These are phyloP conservation scores for Cetoscarus ocellatus DNA, from an alignment of 2,797 vertebrate species.

Conservation along the genomic window DNA sequence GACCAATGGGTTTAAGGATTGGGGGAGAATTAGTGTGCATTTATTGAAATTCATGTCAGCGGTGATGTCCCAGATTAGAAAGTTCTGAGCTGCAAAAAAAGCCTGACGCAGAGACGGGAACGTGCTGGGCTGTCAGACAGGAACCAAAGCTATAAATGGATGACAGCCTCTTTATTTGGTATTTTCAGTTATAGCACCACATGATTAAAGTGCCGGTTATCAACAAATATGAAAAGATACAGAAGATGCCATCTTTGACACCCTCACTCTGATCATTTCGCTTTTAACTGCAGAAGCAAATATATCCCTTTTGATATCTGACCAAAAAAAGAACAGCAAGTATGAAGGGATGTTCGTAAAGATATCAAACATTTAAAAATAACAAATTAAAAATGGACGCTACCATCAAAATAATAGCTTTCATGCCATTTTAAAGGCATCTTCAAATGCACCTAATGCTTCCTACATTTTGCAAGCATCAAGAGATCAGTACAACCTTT, in stretches of 20 bases:
- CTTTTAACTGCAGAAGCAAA: neutral
- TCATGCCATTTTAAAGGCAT: too few relatives aligned
- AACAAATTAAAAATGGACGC: neutral
- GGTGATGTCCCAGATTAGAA: constrained; percentile 62
- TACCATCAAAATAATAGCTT: neutral
- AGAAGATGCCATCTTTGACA: neutral
- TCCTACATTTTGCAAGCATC: too few relatives aligned
- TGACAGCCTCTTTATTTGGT: neutral
- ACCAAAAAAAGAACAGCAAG: constrained; percentile 1
- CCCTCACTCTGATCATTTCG: neutral
- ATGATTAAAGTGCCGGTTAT: neutral
- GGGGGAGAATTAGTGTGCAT: constrained; percentile 52
- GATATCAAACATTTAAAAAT: neutral
- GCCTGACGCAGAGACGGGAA: constrained; percentile 43
- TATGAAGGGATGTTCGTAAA: neutral
- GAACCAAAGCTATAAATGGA: constrained; percentile 14
- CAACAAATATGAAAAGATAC: neutral
- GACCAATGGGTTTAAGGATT: constrained; percentile 56
- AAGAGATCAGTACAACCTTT: too few relatives aligned
- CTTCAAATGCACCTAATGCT: too few relatives aligned
- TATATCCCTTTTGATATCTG: neutral
- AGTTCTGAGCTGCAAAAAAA: constrained; percentile 55
- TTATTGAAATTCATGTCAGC: constrained; percentile 66
- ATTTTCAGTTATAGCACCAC: neutral
- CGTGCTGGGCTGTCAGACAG: constrained; percentile 23